phyloP scores from a whole-genome alignment of 2,113 vertebrate species.

The Actenoides hombroni region DNA sequence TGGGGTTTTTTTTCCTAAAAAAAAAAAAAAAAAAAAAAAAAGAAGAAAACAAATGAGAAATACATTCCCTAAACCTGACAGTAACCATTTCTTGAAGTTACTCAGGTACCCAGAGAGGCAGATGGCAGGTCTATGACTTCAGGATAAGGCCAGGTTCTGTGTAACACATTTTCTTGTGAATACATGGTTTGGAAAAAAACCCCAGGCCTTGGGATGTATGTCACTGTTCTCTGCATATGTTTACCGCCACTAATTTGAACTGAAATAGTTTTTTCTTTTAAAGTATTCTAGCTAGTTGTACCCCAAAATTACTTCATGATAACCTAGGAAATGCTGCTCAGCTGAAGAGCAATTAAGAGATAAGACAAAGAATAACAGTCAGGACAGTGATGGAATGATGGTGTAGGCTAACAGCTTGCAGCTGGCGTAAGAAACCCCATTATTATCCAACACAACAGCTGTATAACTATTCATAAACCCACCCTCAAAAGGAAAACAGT shows the following conservation, averaged over 20 bases:
- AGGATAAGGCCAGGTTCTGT: not conserved
- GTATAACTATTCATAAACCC: not conserved
- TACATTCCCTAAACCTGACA: not conserved
- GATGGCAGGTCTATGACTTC: not conserved
- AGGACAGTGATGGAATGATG: not conserved
- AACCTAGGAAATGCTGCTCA: not conserved
- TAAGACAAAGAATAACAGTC: not conserved
- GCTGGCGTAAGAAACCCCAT: not conserved
- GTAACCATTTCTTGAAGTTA: not conserved
- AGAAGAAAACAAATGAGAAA: not conserved
- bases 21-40: not conserved
- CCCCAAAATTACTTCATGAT: not conserved
- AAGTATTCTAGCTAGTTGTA: not conserved
- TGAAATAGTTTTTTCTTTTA: not conserved
- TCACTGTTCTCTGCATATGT: rapidly evolving
- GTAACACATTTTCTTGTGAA: not conserved
- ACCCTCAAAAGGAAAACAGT: not conserved
- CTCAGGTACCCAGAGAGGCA: not conserved
- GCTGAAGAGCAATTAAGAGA: not conserved
- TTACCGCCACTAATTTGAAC: not conserved
- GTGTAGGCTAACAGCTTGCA: not conserved
- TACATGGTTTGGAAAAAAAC: not conserved
- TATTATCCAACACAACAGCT: not conserved
- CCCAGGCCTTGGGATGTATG: not conserved
- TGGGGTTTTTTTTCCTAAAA: not conserved